Base-by-base conservation (phyloP, 2,113 vertebrate genomes). In the Maccullochella peelii region DNA sequence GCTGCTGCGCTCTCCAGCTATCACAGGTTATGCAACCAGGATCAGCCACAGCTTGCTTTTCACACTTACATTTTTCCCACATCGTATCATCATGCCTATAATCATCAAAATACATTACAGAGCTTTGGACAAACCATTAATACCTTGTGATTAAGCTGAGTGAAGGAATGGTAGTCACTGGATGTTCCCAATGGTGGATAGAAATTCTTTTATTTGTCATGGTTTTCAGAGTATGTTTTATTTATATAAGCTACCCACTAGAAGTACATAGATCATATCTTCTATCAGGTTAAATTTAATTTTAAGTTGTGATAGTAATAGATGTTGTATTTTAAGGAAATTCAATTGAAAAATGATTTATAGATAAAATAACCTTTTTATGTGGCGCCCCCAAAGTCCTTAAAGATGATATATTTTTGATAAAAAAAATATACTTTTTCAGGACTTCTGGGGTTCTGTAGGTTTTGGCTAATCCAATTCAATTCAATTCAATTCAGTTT, bases 21-120 rank as follows among this genome's bases (percentile, higher is more conserved):
- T 89, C 68, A 70, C 65, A 73, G 62, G 77, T 92, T 94, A 95
- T 21, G 80, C 80, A 94, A 93, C 80, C 49, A 47, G 88, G 88
- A 92, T 92, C 83, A 94, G 33, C 70, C 33, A 18, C 82, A 73
- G 84, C 76, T 58, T 82, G 63, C 84, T 4, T 84, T 87, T 92
- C 82, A 89, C 89, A 90, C 89, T 80, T 82, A 38, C 6, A 61
- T 85, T 85, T 85, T 90, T 73, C 59, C 80, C 54, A 62, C 78
- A 76, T 81, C n/a, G 21, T 84, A 82, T 81, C 85, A 86, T 84
- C 78, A 61, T 71, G 63, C 62, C 73, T 80, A 38, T 76, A 77
- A 87, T 83, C 85, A 82, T 80, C 52, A 65, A 61, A 84, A 85
- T 42, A 72, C 69, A 86, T 86, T 57, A 77, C 36, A 38, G 70